Evolutionary conservation across 2,888 invertebrate species (phyloP).

Genomic region (Tipula lateralis): DNA sequence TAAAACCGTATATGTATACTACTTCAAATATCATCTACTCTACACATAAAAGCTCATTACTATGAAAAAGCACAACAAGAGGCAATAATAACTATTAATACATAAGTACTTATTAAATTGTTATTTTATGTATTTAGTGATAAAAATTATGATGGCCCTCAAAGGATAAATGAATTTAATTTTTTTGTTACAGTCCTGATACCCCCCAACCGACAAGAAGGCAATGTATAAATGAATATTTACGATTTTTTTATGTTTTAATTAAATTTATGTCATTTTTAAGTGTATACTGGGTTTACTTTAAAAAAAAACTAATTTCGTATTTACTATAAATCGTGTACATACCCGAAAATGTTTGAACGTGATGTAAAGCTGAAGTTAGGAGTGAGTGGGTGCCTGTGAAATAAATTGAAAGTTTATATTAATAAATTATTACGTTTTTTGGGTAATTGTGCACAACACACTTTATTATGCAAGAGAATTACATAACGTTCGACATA

Average conservation of each 20-base stretch:
- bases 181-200: background rate
- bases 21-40: too few species aligned
- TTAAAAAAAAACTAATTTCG: background rate
- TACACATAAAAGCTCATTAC: background rate
- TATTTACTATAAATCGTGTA: background rate
- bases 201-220: background rate
- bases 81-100: background rate
- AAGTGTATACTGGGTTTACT: background rate
- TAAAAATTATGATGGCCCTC: background rate
- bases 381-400: background rate
- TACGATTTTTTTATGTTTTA: background rate
- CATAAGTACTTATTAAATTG: background rate
- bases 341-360: background rate
- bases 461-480: background rate
- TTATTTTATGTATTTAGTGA: background rate
- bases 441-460: background rate
- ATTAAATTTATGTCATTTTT: background rate
- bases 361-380: background rate
- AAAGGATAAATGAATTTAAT: background rate
- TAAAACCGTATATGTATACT: too few species aligned
- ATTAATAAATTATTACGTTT: background rate
- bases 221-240: background rate
- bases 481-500: background rate
- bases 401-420: background rate
- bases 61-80: background rate